Evolutionary conservation across 2,888 invertebrate genomes (phyloP), one percentile per base, ranked within the genome.

Genomic region (Zygothrica quintamaculata): DNA sequence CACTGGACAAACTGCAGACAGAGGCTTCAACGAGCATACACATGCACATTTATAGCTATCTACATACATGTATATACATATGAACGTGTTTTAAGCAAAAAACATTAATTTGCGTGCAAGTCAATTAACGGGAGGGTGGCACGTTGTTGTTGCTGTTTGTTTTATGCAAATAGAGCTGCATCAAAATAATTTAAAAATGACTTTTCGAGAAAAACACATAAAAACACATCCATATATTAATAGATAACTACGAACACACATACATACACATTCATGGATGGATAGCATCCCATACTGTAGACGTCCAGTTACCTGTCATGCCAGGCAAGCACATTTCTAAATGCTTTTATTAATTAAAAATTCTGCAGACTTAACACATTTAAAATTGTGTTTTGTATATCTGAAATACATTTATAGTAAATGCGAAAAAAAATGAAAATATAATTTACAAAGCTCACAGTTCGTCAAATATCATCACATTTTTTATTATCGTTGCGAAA

Each of bases 61-160:
- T n/a, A 12, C 7, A 18, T 8, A 22, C 6, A 7, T 33, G 1
- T 6, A 33, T 13, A 22, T 12, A 26, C 8, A 37, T 29, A 42
- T 13, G 12, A 34, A 36, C 22, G 33, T 46, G 36, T 61, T 40
- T 33, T 58, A 40, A 40, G 56, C 48, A 62, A 84, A 82, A 84
- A 77, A 77, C 61, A 80, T 84, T 77, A 81, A 84, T 79, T 81
- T 84, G 85, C 85, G 75, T 84, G 81, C 79, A 84, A 81, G 85
- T 84, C 85, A 84, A 84, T 79, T 79, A 84, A 81, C 82, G 62
- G 73, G 50, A 51, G 66, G 70, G 37, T 48, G 43, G 46, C 58
- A 46, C 50, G 39, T 47, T 67, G 61, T 42, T 42, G 15, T 46
- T 46, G 29, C 7, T 60, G 52, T 50, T 56, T 42, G 16, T 47